Evolutionary conservation across 2,888 invertebrate genomes (phyloP).

Genomic region (Girardia tigrina): DNA sequence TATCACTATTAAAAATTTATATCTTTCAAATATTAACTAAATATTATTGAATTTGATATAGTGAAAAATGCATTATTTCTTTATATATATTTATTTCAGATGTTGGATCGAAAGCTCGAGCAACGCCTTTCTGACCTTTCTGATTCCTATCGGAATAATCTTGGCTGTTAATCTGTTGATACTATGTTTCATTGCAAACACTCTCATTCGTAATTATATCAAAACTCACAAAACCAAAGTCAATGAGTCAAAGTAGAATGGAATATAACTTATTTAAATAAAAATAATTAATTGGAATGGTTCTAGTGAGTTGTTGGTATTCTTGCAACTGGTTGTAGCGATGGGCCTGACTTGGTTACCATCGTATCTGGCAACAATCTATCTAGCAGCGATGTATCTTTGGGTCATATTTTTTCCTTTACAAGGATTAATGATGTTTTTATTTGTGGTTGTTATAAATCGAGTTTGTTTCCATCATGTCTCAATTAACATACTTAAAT

Average conservation of each 20-base stretch:
- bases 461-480: no score
- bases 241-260: conserved; percentile 8
- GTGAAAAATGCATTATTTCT: no score
- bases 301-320: not conserved
- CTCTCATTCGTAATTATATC: not conserved
- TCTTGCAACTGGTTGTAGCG: not conserved
- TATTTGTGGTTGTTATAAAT: not conserved
- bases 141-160: not conserved
- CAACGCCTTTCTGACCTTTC: not conserved
- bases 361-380: not conserved
- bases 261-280: no score
- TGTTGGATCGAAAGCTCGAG: not conserved
- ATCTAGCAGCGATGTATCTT: not conserved
- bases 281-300: no score
- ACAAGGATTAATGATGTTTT: conserved; percentile 7
- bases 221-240: not conserved
- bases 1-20: no score
- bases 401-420: not conserved
- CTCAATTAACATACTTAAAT: not conserved
- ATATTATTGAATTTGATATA: no score
- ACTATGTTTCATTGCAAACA: not conserved
- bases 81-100: no score
- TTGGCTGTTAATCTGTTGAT: not conserved
- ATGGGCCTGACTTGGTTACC: conserved; percentile 1
- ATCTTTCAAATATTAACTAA: no score